Conservation (phyloP, 2,797 vertebrate species). For the Microctenopoma steveboyesi region DNA sequence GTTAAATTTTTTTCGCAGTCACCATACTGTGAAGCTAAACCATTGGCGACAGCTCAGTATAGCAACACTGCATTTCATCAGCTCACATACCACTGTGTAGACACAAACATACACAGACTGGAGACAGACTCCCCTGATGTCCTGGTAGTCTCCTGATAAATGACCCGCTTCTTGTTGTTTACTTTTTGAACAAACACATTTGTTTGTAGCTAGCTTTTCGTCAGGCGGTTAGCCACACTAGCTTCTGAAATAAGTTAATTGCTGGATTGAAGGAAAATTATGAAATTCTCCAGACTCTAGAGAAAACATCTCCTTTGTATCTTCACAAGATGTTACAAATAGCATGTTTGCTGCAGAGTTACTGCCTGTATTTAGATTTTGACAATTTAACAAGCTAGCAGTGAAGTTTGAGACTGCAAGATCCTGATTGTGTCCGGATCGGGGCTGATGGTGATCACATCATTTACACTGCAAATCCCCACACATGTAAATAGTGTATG, state of each 20-base stretch:
- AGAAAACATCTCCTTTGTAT: background rate
- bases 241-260: conserved; percentile 41
- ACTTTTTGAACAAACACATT: conserved; percentile 66
- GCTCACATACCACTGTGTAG: conserved; percentile 48
- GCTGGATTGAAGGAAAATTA: conserved; percentile 33
- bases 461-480: conserved; percentile 26
- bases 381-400: conserved; percentile 21
- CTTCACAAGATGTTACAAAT: conserved; percentile 27
- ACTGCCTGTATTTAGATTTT: conserved; percentile 39
- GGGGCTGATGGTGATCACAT: conserved; percentile 48
- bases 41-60: conserved; percentile 53
- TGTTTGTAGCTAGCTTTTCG: conserved; percentile 49
- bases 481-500: conserved; percentile 36
- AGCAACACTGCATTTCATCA: conserved; percentile 47
- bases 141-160: conserved; percentile 47
- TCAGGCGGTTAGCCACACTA: conserved; percentile 41
- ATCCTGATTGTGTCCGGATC: conserved; percentile 9
- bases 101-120: conserved; percentile 27
- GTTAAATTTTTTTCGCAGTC: conserved; percentile 33
- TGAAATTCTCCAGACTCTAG: conserved; percentile 21
- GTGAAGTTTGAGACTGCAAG: conserved; percentile 32
- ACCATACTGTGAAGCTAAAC: conserved; percentile 44
- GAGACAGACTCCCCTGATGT: conserved; percentile 33
- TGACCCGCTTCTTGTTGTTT: conserved; percentile 57
- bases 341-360: conserved; percentile 7